Conservation (phyloP, 1,140 invertebrate species). For the Leptinotarsa undecemlineata region DNA sequence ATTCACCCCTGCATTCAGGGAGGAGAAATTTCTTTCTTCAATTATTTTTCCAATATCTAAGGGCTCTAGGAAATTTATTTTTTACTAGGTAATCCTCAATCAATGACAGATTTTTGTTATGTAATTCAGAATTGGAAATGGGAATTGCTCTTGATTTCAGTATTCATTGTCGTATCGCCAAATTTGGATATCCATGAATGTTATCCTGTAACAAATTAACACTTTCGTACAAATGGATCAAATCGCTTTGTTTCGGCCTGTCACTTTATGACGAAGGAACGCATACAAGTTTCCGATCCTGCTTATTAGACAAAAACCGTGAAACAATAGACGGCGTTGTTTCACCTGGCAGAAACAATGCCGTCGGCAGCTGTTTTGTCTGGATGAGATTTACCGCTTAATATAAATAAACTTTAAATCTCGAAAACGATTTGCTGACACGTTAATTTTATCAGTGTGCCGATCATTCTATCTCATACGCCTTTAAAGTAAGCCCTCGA, state of each 20-base stretch:
- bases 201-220: neutral
- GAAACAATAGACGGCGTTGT: neutral
- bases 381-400: neutral
- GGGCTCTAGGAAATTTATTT: no score
- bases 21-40: no score
- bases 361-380: neutral
- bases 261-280: neutral
- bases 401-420: neutral
- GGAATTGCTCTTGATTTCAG: neutral
- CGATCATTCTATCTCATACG: neutral
- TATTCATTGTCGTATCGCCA: neutral
- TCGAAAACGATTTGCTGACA: constrained; percentile 5
- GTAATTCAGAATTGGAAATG: neutral
- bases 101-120: no score
- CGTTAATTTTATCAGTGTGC: neutral
- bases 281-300: neutral
- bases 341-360: neutral
- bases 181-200: neutral
- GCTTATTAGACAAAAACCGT: constrained; percentile 4
- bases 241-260: neutral
- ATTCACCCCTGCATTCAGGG: no score
- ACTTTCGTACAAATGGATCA: no score
- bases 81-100: no score
- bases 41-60: no score
- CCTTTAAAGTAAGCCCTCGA: neutral